Conservation (phyloP, 2,888 invertebrate species). For the Smittia aterrima region DNA sequence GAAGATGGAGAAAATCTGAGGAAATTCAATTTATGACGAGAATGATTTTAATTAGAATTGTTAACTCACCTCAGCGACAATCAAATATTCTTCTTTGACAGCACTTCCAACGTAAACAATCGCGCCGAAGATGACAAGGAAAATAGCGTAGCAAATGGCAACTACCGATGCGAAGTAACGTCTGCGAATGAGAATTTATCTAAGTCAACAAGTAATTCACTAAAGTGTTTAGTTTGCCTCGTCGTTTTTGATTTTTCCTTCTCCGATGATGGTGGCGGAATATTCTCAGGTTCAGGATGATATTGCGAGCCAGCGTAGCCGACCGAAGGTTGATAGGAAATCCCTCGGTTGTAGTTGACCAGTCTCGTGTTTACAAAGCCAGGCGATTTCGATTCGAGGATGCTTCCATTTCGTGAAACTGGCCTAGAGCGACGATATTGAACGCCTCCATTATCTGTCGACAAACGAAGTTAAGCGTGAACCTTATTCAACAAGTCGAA, state of each 20-base stretch:
- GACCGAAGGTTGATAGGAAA: conserved; percentile 34
- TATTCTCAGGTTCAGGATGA: conserved; percentile 49
- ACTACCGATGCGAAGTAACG: conserved; percentile 61
- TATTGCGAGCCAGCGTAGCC: background rate
- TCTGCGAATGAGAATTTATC: conserved; percentile 53
- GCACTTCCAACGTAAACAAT: conserved; percentile 65
- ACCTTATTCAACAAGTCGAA: background rate
- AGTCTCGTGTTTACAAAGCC: conserved; percentile 30
- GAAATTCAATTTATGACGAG: conserved; percentile 25
- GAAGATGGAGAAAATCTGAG: conserved; percentile 62
- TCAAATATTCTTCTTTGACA: conserved; percentile 56
- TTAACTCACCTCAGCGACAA: conserved; percentile 36
- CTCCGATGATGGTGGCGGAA: conserved; percentile 55
- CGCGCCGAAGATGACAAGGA: conserved; percentile 65
- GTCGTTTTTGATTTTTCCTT: conserved; percentile 56
- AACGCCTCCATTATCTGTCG: background rate
- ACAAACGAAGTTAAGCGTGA: background rate
- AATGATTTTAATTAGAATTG: conserved; percentile 36
- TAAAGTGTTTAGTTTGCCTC: conserved; percentile 48
- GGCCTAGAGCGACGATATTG: conserved; percentile 15
- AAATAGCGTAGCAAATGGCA: conserved; percentile 67
- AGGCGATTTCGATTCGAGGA: conserved; percentile 21
- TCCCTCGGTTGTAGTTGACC: conserved; percentile 22
- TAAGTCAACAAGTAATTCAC: background rate
- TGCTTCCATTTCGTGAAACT: conserved; percentile 17